These are phyloP conservation scores for Amblyornis subalaris DNA, from an alignment of 2,113 vertebrate species.

Conservation along the genomic window DNA sequence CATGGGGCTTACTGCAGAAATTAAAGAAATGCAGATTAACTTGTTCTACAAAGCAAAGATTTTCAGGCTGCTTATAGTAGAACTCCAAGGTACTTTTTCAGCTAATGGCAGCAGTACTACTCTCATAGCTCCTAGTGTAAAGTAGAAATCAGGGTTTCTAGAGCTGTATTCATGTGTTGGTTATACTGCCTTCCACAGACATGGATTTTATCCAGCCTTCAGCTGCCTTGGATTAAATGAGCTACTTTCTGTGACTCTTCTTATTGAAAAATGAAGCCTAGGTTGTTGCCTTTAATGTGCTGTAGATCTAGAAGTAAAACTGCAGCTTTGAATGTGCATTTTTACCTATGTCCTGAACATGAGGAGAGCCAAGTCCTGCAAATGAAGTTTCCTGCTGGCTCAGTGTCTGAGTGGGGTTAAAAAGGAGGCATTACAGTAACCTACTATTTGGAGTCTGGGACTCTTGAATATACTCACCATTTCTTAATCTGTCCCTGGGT, in stretches of 20 bases:
- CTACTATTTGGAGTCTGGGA: constrained; percentile 44
- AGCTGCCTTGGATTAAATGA: not conserved
- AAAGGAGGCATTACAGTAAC: constrained; percentile 31
- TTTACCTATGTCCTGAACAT: not conserved
- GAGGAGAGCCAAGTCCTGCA: not conserved
- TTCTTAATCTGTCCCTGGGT: constrained; percentile 21
- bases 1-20: not conserved
- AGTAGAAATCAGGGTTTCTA: not conserved
- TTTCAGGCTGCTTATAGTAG: not conserved
- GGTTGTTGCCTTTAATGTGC: not conserved
- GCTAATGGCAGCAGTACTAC: not conserved
- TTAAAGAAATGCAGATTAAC: not conserved
- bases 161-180: not conserved
- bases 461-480: not conserved
- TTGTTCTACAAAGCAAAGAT: not conserved
- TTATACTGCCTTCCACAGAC: not conserved
- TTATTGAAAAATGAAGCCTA: not conserved
- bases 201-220: not conserved
- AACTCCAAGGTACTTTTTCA: not conserved
- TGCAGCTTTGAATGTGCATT: not conserved
- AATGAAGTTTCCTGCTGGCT: not conserved
- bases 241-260: not conserved
- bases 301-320: not conserved
- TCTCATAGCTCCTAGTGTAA: not conserved
- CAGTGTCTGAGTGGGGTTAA: constrained; percentile 8